Evolutionary conservation across 2,888 invertebrate species (phyloP).

Genomic region (Bursaphelenchus okinawaensis): DNA sequence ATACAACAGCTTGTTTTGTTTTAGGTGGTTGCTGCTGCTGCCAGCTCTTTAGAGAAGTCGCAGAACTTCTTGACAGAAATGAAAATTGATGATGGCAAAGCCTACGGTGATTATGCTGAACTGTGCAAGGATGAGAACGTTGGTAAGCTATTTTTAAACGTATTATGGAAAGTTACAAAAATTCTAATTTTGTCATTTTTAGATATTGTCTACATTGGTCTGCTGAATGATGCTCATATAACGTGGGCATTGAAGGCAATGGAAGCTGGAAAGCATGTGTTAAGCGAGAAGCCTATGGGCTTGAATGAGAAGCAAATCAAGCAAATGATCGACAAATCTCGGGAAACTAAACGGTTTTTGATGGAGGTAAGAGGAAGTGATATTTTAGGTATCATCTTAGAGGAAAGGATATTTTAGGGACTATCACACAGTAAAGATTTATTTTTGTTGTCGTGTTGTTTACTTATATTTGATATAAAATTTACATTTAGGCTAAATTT

Average conservation of each 20-base stretch:
- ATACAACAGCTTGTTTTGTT: too few relatives aligned
- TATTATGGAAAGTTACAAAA: background rate
- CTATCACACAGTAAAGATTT: too few relatives aligned
- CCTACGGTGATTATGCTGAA: constrained; percentile 60
- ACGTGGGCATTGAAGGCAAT: constrained; percentile 71
- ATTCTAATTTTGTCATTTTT: constrained; percentile 30
- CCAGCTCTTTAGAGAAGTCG: background rate
- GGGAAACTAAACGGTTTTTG: constrained; percentile 70
- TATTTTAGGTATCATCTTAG: background rate
- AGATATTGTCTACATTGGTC: constrained; percentile 82
- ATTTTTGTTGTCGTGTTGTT: too few relatives aligned
- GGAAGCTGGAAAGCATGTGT: constrained; percentile 75
- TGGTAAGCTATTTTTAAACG: constrained; percentile 7
- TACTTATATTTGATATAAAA: too few relatives aligned
- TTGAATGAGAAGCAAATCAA: constrained; percentile 72
- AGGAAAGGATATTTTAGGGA: too few relatives aligned
- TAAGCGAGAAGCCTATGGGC: constrained; percentile 84
- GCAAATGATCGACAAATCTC: constrained; percentile 68
- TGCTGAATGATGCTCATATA: constrained; percentile 72
- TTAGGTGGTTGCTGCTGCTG: constrained; percentile 9
- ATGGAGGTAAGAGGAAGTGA: constrained; percentile 66
- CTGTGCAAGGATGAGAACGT: constrained; percentile 61
- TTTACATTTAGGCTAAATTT: background rate
- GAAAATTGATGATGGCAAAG: constrained; percentile 65
- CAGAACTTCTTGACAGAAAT: constrained; percentile 12